These are phyloP conservation scores for Regulus satrapa DNA, from an alignment of 2,113 vertebrate genomes.

Conservation along the genomic window DNA sequence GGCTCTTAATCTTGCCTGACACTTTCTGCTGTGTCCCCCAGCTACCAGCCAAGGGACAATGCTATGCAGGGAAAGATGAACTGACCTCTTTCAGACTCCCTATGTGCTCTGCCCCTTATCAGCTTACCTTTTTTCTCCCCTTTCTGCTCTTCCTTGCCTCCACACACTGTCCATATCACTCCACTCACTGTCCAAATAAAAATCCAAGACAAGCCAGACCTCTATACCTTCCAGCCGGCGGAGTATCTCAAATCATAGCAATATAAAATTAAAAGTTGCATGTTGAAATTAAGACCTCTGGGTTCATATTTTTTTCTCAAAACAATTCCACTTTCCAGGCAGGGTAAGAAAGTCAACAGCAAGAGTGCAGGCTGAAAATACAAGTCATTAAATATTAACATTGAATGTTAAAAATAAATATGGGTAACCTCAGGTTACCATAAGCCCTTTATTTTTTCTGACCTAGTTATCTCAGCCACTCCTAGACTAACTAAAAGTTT, in stretches of 20 bases:
- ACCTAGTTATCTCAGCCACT: conserved; percentile 4
- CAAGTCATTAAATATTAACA: conserved; percentile 26
- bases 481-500: neutral
- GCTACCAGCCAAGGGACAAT: neutral
- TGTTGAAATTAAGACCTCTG: neutral
- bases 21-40: neutral
- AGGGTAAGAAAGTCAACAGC: neutral
- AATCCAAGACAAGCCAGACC: neutral
- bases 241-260: neutral
- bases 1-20: neutral
- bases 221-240: neutral
- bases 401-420: conserved; percentile 41
- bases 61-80: neutral
- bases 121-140: neutral
- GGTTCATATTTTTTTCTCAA: neutral
- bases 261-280: neutral
- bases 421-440: neutral
- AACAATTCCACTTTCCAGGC: neutral
- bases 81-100: neutral
- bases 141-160: neutral
- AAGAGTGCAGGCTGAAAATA: neutral
- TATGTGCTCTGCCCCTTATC: neutral
- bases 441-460: neutral
- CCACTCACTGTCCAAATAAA: neutral
- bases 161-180: neutral